A percentile compares a stretch with the other conserved stretches of the same genome.
Evolutionary conservation across 2,113 vertebrate genomes (phyloP).

Genomic region (Galbula dea): DNA sequence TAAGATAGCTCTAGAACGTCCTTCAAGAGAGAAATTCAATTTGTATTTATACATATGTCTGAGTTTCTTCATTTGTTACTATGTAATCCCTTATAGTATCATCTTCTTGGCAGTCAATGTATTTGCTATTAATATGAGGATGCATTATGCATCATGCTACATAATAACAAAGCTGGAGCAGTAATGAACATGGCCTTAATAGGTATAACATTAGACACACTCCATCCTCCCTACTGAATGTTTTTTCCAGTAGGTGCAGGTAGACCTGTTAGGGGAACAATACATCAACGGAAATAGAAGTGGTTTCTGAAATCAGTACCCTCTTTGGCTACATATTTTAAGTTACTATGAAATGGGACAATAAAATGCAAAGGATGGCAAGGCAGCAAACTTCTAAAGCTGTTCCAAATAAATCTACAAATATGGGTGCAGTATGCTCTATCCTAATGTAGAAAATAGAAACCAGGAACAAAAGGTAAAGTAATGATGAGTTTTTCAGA

Average conservation of each 20-base stretch:
- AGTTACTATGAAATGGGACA: neutral
- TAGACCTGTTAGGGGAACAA: neutral
- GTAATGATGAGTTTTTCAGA: neutral
- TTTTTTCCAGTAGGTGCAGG: neutral
- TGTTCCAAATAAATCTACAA: neutral
- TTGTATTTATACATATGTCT: neutral
- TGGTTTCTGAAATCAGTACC: neutral
- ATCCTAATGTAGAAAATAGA: neutral
- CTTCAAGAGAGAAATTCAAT: neutral
- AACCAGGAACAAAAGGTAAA: neutral
- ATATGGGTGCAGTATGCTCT: rapidly evolving
- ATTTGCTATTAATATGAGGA: neutral
- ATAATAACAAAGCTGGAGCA: neutral
- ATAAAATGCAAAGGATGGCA: neutral
- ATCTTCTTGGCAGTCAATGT: neutral
- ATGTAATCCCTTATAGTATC: neutral
- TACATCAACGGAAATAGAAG: neutral
- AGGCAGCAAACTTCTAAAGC: neutral
- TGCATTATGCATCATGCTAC: neutral
- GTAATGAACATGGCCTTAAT: neutral
- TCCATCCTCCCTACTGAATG: neutral
- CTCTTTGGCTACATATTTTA: neutral
- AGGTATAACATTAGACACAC: neutral
- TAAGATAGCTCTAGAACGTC: neutral
- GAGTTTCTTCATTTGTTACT: neutral